Evolutionary conservation across 37 sponge, comb jelly and placozoan species (phyloP), one percentile per base, ranked within the genome.

Genomic region (Haliclona indistincta): DNA sequence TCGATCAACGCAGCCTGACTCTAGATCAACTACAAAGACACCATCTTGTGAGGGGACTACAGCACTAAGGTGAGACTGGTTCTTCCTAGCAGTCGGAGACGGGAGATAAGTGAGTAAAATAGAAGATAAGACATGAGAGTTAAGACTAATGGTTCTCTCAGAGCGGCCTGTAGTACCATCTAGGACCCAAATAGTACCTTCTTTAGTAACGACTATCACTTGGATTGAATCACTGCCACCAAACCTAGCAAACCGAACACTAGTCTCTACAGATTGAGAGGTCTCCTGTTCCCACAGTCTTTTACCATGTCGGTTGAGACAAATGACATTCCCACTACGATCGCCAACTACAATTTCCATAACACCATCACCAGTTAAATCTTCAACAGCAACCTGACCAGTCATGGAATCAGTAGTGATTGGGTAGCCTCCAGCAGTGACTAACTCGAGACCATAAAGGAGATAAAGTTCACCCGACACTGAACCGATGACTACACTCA

Each of bases 261-360:
- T 67, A 0, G 80, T 53, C 4, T 38, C 42, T 5, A 83, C 36
- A 13, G 80, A 39, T 0, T 38, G 62, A 3, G 36, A 39, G 6
- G 38, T 30, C 23, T 83, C 72, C 22, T 47, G 23, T 32, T 89
- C 89, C 89, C 89, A 89, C 30, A 70, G 39, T 38, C 67, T 49
- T 17, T 51, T 58, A 7, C 89, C 89, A 2, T 51, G 47, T 0
- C 22, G 0, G 34, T 83, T 47, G 17, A 90, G 41, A 75, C 86
- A 84, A 25, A 77, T 70, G 19, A 90, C 54, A 52, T 85, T 90
- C 10, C 91, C 91, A 60, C 73, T 81, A 45, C 76, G 22, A 45
- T 90, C 91, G 3, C 86, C 79, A 17, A 90, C 91, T 19, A 90
- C 64, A 38, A 90, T 32, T 2, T 84, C 74, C 43, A 80, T 44